Base-by-base conservation (phyloP, 2,797 vertebrate species). In the Uromys caudimaculatus region DNA sequence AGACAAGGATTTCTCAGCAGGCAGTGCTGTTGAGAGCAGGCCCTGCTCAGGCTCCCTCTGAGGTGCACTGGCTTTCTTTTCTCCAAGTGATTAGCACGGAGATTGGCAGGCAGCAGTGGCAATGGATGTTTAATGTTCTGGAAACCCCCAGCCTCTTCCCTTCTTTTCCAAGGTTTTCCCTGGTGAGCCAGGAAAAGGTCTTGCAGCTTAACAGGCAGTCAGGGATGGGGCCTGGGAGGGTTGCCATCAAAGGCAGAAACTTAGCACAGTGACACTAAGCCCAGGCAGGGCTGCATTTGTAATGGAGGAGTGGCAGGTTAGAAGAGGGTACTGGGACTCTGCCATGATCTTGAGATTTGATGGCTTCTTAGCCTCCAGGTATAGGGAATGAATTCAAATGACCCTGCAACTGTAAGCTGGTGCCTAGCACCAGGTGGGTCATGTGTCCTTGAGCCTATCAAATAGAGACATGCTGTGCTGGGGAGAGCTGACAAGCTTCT, bases 41-140 rank as follows among this genome's bases (percentile, higher is more conserved):
- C 6, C 50, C 62, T 69, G 35, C 41, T 32, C 4, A 0, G 1
- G 9, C 7, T 83, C 47, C 58, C 78, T 77, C 32, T 0, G 21
- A 94, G 91, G 52, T 41, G 24, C 50, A 23, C 4, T 35, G 95
- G 73, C 83, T 97, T 95, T 92, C 91, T 97, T 84, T 90, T 75
- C 97, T 95, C 58, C 77, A 92, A 88, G 71, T 78, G 79, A 97
- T 96, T 95, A 97, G 94, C 71, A 23, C 38, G 38, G 64, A 97
- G 92, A 90, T 78, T 96, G 96, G 91, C 97, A 96, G 94, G 87
- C 87, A 32, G 71, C 21, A 64, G 76, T 73, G 79, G 92, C 95
- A 86, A 89, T 94, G 91, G 95, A 81, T 95, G 87, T 94, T 96
- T 96, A 97, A 96, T 97, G 95, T 96, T 96, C 96, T 95, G 96